Percentiles rank a stretch among this genome's conserved stretches.
phyloP scores from a whole-genome alignment of 2,797 vertebrate genomes.

The Gouania willdenowi region DNA sequence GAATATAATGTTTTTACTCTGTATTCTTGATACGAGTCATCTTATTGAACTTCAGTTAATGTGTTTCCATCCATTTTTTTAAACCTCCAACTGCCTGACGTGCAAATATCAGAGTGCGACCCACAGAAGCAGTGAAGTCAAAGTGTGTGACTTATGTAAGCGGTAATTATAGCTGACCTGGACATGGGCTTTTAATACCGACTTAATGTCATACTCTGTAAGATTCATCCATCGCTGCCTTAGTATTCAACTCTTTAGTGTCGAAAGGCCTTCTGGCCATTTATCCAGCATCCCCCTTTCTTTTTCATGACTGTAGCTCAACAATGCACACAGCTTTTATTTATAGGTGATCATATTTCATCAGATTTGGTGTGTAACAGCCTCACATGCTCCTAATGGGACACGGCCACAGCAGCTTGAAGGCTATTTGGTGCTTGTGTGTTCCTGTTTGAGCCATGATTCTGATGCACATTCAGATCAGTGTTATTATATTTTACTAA shows the following conservation, averaged over 20 bases:
- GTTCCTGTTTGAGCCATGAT: too few species aligned
- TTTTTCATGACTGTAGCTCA: slow-evolving; percentile 16
- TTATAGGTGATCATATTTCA: slow-evolving; percentile 37
- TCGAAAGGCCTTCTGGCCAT: slow-evolving; percentile 26
- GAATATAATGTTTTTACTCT: too few species aligned
- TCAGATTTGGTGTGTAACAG: slow-evolving; percentile 21
- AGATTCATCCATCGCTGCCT: slow-evolving; percentile 21
- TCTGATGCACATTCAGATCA: too few species aligned
- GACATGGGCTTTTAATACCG: slow-evolving; percentile 24
- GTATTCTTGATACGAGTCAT: too few species aligned
- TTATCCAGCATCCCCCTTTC: slow-evolving; percentile 8
- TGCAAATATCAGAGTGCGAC: slow-evolving; percentile 1
- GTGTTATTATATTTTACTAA: too few species aligned
- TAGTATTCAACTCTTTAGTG: slow-evolving; percentile 5
- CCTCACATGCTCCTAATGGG: too few species aligned
- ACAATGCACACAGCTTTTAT: slow-evolving; percentile 31
- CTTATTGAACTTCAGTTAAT: too few species aligned
- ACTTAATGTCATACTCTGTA: slow-evolving; percentile 22
- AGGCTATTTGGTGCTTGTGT: too few species aligned
- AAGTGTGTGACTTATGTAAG: slow-evolving; percentile 29
- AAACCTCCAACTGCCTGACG: too few species aligned
- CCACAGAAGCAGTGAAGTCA: background rate
- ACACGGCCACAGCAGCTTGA: too few species aligned
- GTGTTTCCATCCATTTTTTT: too few species aligned
- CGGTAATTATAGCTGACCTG: slow-evolving; percentile 36